phyloP scores from a whole-genome alignment of 1,140 invertebrate species.

The Acromyrmex heyeri region DNA sequence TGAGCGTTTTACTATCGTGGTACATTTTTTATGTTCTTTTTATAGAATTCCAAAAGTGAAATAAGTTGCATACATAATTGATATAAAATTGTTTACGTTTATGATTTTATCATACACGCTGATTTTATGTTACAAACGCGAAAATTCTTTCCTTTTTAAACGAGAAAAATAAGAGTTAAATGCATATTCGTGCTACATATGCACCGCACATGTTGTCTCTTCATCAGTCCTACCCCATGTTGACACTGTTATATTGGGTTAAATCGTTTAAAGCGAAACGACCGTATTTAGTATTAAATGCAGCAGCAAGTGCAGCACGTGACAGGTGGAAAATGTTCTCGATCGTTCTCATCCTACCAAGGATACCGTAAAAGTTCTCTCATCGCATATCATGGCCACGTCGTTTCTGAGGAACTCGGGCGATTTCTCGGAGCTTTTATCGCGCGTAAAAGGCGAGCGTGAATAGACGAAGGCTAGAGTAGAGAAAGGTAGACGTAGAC shows the following conservation, averaged over 20 bases:
- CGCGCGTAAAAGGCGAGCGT: slow-evolving; percentile 30
- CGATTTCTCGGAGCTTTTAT: slow-evolving; percentile 33
- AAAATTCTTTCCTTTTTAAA: not conserved
- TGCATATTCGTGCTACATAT: not conserved
- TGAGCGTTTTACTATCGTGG: slow-evolving; percentile 7
- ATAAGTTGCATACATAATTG: not conserved
- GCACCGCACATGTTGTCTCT: not conserved
- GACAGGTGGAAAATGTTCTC: slow-evolving; percentile 5
- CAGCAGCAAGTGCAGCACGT: not conserved
- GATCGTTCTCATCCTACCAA: not conserved
- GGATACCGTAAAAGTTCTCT: slow-evolving; percentile 15
- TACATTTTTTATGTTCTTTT: not conserved
- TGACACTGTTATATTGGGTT: not conserved
- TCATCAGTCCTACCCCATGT: not conserved
- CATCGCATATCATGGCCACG: not conserved
- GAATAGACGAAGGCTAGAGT: slow-evolving; percentile 19
- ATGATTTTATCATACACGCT: not conserved
- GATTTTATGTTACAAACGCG: not conserved
- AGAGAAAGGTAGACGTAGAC: slow-evolving; percentile 34
- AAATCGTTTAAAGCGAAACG: not conserved
- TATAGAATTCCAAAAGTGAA: not conserved
- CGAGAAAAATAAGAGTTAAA: not conserved
- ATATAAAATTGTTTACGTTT: not conserved
- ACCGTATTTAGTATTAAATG: slow-evolving; percentile 16
- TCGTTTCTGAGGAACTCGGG: slow-evolving; percentile 14